Evolutionary conservation across 2,113 vertebrate genomes (phyloP), one percentile per base, ranked within the genome.

Genomic region (Nothocercus nigrocapillus): DNA sequence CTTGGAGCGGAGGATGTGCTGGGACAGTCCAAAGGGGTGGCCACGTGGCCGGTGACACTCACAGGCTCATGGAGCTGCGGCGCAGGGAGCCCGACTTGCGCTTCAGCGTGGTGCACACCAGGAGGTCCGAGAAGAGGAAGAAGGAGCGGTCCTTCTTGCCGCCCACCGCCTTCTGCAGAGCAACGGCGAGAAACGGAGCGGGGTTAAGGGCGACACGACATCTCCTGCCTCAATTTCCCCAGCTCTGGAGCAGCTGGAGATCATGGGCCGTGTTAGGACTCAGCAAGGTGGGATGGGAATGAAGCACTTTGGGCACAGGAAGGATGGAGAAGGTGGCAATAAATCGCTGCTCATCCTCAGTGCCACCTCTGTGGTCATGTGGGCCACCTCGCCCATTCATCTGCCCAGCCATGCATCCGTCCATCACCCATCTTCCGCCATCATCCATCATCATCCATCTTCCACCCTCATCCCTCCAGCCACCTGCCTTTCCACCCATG

Each of bases 41-140:
- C 11, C 5, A 12, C 24, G 7, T 3, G 40, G 58, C 20, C 5
- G 20, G 64, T 19, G 73, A 77, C 91, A 98, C 99, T 96, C 97
- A 99, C 99, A 99, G 98, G 95, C 99, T 99, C 99, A 99, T 99
- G 96, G 99, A 99, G 96, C 99, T 99, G 90, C 99, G 98, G 38
- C 99, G 98, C 62, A 99, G 98, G 12, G 99, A 99, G n/a, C 99
- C 99, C 0, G 99, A 99, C 97, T 99, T 99, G 96, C 99, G 98
- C 94, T 99, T 99, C 90, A 99, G 97, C 2, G 99, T 99, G 78
- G 99, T 99, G 97, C 99, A 99, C 96, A 99, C 98, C 54, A 99
- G 98, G 91, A 99, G 98, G 97, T 99, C 99, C 9, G 98, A 98
- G 98, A 99, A 99, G 82, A 99, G 99, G 97, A 99, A 99, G 80